Evolutionary conservation across 1,140 invertebrate species (phyloP), one percentile per base, ranked within the genome.

Genomic region (Gonioctena quinquepunctata): DNA sequence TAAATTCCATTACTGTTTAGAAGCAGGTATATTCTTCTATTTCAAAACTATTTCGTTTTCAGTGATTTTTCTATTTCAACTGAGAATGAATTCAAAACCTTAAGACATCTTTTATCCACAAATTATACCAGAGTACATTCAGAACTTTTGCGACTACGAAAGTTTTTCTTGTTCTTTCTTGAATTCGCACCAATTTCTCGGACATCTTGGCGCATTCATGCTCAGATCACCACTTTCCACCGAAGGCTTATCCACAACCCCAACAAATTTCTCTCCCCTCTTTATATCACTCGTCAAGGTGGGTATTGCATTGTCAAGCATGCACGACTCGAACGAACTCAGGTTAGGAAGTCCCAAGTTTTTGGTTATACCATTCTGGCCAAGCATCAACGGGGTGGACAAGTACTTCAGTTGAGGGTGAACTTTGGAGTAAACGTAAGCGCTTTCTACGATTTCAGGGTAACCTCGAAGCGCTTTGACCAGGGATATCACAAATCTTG

Each of bases 401-500:
- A 86, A 81, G 72, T 86, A 87, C 7, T 81, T 81, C 19, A 84
- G 48, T 26, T 81, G 80, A 3, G 83, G 83, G 60, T 85, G 73
- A 16, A 78, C 74, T 23, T 80, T 81, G 0, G 84, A 85, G 33
- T 76, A 80, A 8, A 88, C 86, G 69, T 87, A 89, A 0, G 87
- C 86, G 76, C 83, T 87, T 76, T 89, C 88, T 8, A 86, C 68
- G 1, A 89, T 76, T 6, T 84, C 81, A 27, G 79, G 79, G 11
- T 83, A 76, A 3, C 86, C 87, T 70, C 83, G 80, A 26, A 88
- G 66, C 0, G 84, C 88, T 79, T 83, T 85, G 3, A 84, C 81
- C 59, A 89, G 81, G 71, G 88, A 88, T 42, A 88, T 82, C n/a
- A 86, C 84, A 73, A 86, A 88, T 65, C 88, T 80, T 0, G 88